Conservation (phyloP, 2,888 invertebrate genomes). For the Agrotis puta region DNA sequence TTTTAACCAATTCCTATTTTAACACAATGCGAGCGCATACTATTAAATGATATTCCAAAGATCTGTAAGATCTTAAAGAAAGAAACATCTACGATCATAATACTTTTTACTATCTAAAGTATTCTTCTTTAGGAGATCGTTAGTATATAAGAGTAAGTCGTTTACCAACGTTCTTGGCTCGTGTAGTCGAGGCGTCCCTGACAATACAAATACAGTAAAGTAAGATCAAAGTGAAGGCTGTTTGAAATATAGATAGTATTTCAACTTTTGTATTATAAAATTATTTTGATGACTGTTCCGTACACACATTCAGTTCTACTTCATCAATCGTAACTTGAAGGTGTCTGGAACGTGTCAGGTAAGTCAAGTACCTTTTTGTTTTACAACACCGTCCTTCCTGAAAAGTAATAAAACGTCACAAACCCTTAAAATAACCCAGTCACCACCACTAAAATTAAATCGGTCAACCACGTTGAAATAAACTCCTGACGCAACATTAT, state of each 20-base stretch:
- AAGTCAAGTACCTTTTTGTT: not conserved
- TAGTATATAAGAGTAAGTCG: slow-evolving; percentile 21
- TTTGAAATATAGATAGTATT: not conserved
- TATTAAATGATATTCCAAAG: not conserved
- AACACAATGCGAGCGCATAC: too few relatives aligned
- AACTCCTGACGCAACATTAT: slow-evolving; percentile 60
- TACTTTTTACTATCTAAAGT: slow-evolving; percentile 1
- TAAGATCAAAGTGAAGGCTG: slow-evolving; percentile 1
- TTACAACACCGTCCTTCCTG: not conserved
- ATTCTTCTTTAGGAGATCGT: slow-evolving; percentile 10
- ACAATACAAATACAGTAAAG: not conserved
- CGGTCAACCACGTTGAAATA: slow-evolving; percentile 60
- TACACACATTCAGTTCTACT: too few relatives aligned
- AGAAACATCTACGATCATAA: not conserved
- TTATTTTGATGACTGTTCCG: not conserved
- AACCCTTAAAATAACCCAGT: slow-evolving; percentile 12
- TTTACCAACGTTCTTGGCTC: slow-evolving; percentile 3
- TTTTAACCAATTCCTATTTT: not conserved
- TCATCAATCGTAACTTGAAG: not conserved
- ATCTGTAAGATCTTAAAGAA: not conserved
- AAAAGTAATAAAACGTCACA: not conserved
- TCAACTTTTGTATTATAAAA: not conserved
- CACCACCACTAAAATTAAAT: slow-evolving; percentile 40
- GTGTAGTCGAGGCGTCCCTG: not conserved
- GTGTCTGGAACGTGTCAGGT: not conserved